Conservation (phyloP, 2,888 invertebrate species). For the Parapristionchus giblindavisi region DNA sequence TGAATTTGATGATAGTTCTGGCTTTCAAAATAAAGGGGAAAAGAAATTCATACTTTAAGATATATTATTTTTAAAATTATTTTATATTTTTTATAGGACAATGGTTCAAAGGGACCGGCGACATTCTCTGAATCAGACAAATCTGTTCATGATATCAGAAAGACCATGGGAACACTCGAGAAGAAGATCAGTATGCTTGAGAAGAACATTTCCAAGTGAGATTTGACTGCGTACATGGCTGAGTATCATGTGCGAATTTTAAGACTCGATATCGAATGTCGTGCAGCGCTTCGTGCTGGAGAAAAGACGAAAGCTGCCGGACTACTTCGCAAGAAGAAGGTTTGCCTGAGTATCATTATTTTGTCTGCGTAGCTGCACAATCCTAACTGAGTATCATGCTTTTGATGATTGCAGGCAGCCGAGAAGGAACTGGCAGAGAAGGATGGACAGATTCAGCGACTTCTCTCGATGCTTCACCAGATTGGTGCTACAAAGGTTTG, state of each 20-base stretch:
- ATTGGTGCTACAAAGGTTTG: conserved; percentile 56
- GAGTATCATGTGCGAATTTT: not conserved
- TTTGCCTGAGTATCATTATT: not conserved
- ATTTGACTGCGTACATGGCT: not conserved
- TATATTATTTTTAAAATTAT: not conserved
- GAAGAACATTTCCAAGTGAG: conserved; percentile 52
- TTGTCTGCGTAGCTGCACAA: not conserved
- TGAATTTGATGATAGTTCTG: not conserved
- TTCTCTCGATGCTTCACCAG: conserved; percentile 62
- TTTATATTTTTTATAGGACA: conserved; percentile 43
- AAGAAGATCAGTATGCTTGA: conserved; percentile 61
- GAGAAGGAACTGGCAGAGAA: conserved; percentile 65
- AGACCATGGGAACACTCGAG: conserved; percentile 58
- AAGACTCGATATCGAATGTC: conserved; percentile 34
- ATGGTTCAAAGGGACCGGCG: conserved; percentile 51
- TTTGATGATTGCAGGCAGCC: conserved; percentile 41
- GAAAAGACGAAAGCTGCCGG: conserved; percentile 49
- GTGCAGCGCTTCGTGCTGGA: conserved; percentile 51
- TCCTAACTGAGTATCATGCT: not conserved
- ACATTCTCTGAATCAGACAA: conserved; percentile 64
- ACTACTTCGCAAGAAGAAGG: conserved; percentile 37
- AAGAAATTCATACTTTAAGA: not conserved
- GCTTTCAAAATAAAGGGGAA: not conserved
- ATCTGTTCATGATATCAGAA: conserved; percentile 62
- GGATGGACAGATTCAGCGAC: conserved; percentile 62